Evolutionary conservation across 2,888 invertebrate genomes (phyloP), one percentile per base, ranked within the genome.

Genomic region (Nomada fabriciana): DNA sequence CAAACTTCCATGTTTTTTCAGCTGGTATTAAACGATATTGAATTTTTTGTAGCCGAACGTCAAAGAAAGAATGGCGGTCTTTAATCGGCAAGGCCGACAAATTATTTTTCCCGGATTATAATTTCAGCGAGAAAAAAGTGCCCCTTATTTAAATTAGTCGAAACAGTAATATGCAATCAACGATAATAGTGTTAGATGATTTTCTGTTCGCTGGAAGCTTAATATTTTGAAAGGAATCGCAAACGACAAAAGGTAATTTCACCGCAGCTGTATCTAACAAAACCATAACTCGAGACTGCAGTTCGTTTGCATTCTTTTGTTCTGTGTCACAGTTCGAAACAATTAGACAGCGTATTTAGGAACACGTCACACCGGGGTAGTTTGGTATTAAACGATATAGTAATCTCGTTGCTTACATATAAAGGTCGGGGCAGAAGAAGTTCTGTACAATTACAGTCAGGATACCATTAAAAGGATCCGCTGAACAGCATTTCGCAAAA

Each of bases 271-370:
- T 9, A 13, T 13, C 20, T 5, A 64, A 55, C 43, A 55, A 4
- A 53, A 10, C 23, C 61, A 55, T 23, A 11, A 60, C 20, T 36
- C 29, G n/a, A 50, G 76, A 78, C 15, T 20, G 42, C 42, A 29
- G 50, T 20, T 73, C 63, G 55, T 57, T 82, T 59, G 52, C 73
- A 82, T 86, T 84, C 71, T 74, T 74, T 23, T 36, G 60, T 42
- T 70, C 76, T 86, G 68, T 82, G 64, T 86, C 80, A 84, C 60
- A 15, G 36, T 52, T 53, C 25, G 64, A 9, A 60, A 61, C 70
- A 82, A 76, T 71, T 57, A 69, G 73, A 67, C 20, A 68, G 67
- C 68, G 52, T 42, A 67, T 76, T 76, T 68, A 47, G 72, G 36
- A 60, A 53, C n/a, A 29, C 42, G 9, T 59, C 9, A 50, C 25